Conservation (phyloP, 2,113 vertebrate genomes). For the Gorilla gorilla region DNA sequence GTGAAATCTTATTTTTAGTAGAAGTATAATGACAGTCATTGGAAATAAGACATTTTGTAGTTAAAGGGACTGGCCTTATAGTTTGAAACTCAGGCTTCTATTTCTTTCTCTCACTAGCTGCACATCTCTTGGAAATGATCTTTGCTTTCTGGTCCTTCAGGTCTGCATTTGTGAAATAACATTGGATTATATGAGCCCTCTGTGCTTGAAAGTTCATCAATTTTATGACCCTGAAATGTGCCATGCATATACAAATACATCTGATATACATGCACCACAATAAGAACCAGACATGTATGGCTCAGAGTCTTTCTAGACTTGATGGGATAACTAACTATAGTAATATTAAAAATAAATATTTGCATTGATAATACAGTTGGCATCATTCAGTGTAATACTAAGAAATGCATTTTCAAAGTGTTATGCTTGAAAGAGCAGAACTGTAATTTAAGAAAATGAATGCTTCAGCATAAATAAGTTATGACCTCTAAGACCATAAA, state of each 20-base stretch:
- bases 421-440: conserved; percentile 79
- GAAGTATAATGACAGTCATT: not conserved
- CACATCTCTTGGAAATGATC: not conserved
- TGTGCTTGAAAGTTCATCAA: not conserved
- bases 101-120: not conserved
- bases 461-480: conserved; percentile 68
- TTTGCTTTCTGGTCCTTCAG: not conserved
- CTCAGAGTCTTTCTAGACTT: conserved; percentile 23
- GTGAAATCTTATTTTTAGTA: not conserved
- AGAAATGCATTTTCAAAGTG: conserved; percentile 74
- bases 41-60: not conserved
- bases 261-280: not conserved
- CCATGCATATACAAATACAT: not conserved
- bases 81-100: not conserved
- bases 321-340: conserved; percentile 29
- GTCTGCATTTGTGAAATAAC: not conserved
- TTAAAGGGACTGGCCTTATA: not conserved
- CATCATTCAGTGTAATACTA: conserved; percentile 51
- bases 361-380: conserved; percentile 47
- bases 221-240: not conserved
- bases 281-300: not conserved
- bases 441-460: conserved; percentile 75
- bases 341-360: conserved; percentile 60
- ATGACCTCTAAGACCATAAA: conserved; percentile 78
- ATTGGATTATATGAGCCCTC: not conserved